These are phyloP conservation scores for Xyrauchen texanus DNA, from an alignment of 2,113 vertebrate genomes.

Conservation along the genomic window DNA sequence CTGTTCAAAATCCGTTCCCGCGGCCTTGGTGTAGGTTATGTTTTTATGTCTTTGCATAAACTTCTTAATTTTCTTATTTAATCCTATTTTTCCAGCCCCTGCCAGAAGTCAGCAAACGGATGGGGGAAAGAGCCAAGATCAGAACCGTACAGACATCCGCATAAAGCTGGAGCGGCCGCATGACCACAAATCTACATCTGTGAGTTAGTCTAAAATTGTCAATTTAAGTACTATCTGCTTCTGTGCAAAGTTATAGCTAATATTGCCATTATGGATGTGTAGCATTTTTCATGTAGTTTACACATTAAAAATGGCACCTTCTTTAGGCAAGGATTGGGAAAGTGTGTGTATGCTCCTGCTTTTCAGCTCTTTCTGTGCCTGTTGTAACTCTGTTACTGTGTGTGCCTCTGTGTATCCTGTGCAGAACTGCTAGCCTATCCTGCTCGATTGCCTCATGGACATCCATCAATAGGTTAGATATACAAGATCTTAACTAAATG, in stretches of 20 bases:
- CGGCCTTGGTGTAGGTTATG: no score
- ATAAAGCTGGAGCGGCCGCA: constrained; percentile 80
- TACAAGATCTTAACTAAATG: no score
- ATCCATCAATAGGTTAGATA: constrained; percentile 74
- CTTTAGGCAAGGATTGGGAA: neutral
- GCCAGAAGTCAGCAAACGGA: constrained; percentile 39
- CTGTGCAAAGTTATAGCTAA: no score
- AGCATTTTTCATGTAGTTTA: neutral
- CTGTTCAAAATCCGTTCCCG: no score
- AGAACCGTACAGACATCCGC: constrained; percentile 80
- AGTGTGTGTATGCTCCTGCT: neutral
- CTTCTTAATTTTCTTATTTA: constrained; percentile 35
- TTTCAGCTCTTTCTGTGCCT: no score
- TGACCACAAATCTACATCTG: constrained; percentile 72
- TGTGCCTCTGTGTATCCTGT: constrained; percentile 43
- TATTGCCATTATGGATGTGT: neutral
- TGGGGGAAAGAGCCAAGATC: constrained; percentile 60
- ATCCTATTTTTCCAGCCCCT: constrained; percentile 50
- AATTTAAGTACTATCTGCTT: no score
- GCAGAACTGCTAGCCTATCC: constrained; percentile 82
- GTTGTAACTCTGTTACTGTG: constrained; percentile 28
- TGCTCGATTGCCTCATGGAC: constrained; percentile 54
- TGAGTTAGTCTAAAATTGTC: constrained; percentile 61
- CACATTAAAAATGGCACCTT: neutral
- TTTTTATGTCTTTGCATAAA: no score